Conservation (phyloP, 2,113 vertebrate species). For the Emberiza fucata region DNA sequence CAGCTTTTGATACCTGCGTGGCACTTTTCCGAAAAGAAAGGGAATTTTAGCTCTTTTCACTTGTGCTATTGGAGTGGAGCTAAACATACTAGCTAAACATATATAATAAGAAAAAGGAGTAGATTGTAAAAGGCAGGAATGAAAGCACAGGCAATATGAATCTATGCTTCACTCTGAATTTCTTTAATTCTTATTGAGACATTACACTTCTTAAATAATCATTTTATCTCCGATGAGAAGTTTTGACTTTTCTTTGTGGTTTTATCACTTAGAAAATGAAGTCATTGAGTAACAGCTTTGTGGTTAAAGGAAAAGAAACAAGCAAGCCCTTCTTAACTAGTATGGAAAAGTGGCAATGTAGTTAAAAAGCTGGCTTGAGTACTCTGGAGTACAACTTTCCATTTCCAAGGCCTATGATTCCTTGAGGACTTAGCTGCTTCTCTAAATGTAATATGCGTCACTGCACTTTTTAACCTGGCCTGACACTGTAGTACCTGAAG, state of each 20-base stretch:
- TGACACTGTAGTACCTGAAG: not conserved
- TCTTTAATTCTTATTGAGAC: not conserved
- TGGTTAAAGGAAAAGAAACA: not conserved
- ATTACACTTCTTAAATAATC: not conserved
- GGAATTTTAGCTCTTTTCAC: not conserved
- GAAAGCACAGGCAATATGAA: not conserved
- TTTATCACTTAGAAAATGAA: not conserved
- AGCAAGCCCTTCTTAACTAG: not conserved
- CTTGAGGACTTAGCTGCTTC: not conserved
- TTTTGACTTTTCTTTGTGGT: not conserved
- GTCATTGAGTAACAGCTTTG: not conserved
- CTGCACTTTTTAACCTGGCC: not conserved
- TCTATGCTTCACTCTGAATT: not conserved
- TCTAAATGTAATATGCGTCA: not conserved
- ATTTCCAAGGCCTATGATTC: not conserved
- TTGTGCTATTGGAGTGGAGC: not conserved
- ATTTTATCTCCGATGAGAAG: not conserved
- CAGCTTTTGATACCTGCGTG: not conserved
- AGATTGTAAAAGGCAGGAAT: not conserved
- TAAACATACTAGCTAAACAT: not conserved
- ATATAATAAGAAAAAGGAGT: not conserved
- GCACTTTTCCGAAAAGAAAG: not conserved
- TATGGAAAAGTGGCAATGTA: not conserved
- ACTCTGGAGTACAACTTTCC: not conserved
- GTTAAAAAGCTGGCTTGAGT: not conserved